Percentiles rank a stretch among this genome's conserved stretches.
Conservation (phyloP, 2,797 vertebrate species). For the Tauraco hartlaubi region DNA sequence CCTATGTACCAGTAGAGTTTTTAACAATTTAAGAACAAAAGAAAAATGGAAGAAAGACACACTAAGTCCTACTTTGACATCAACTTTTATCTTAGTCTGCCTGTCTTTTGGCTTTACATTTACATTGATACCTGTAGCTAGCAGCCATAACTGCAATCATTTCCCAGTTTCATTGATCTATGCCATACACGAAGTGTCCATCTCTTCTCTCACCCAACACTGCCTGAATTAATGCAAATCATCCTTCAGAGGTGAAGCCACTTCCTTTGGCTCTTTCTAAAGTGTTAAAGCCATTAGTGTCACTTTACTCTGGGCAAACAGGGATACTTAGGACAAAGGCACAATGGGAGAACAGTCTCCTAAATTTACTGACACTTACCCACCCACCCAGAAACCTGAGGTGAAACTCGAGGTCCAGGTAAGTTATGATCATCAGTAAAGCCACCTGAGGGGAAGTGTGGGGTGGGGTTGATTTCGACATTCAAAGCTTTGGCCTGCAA, state of each 20-base stretch:
- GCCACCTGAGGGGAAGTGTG: background rate
- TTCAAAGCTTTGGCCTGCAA: background rate
- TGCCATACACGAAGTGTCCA: accelerated
- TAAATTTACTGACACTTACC: background rate
- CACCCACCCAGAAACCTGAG: background rate
- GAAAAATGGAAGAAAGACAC: background rate
- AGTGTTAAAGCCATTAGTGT: background rate
- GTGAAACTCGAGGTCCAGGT: background rate
- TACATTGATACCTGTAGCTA: accelerated
- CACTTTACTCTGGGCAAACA: background rate
- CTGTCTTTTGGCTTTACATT: background rate
- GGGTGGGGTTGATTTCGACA: background rate
- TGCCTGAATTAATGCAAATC: background rate
- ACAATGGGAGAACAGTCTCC: background rate
- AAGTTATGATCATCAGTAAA: background rate
- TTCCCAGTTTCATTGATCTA: background rate
- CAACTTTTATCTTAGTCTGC: background rate
- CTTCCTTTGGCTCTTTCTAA: background rate
- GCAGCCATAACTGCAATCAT: background rate
- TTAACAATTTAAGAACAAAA: background rate
- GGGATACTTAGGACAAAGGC: background rate
- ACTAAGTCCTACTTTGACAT: background rate
- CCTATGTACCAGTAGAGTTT: background rate
- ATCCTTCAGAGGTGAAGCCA: background rate
- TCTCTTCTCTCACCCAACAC: background rate